Conservation (phyloP, 2,797 vertebrate species). For the Sebastes nivosus region DNA sequence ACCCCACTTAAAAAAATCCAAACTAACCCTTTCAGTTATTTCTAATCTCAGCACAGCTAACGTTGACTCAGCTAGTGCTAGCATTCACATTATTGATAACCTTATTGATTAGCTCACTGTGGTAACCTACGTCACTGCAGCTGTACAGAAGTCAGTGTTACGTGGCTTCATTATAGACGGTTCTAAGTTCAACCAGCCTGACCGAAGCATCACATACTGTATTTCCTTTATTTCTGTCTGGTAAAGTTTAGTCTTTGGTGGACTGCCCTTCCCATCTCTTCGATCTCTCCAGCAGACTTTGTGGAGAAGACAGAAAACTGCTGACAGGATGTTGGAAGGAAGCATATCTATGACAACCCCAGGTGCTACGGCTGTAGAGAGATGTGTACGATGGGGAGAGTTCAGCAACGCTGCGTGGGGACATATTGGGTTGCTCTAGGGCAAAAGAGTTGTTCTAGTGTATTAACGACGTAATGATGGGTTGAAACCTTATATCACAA, state of each 20-base stretch:
- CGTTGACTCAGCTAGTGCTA: too few relatives aligned
- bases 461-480: neutral
- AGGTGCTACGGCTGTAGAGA: neutral
- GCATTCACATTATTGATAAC: too few relatives aligned
- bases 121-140: too few relatives aligned
- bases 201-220: conserved; percentile 5
- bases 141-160: neutral
- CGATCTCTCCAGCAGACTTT: conserved; percentile 8
- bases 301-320: conserved; percentile 22
- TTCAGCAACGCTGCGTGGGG: neutral
- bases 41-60: too few relatives aligned
- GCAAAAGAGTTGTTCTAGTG: neutral
- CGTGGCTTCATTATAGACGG: neutral
- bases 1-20: too few relatives aligned
- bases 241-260: conserved; percentile 7
- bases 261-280: conserved; percentile 3
- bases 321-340: conserved; percentile 12
- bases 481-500: neutral
- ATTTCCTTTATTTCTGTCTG: conserved; percentile 2
- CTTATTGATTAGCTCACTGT: too few relatives aligned
- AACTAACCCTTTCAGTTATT: too few relatives aligned
- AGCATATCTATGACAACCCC: conserved; percentile 5
- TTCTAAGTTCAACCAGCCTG: neutral
- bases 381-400: neutral
- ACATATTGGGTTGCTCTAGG: neutral